Percentiles rank a stretch among this genome's conserved stretches.
These are phyloP conservation scores for Lasioglossum leucozonium DNA, from an alignment of 2,888 invertebrate species.

Conservation along the genomic window DNA sequence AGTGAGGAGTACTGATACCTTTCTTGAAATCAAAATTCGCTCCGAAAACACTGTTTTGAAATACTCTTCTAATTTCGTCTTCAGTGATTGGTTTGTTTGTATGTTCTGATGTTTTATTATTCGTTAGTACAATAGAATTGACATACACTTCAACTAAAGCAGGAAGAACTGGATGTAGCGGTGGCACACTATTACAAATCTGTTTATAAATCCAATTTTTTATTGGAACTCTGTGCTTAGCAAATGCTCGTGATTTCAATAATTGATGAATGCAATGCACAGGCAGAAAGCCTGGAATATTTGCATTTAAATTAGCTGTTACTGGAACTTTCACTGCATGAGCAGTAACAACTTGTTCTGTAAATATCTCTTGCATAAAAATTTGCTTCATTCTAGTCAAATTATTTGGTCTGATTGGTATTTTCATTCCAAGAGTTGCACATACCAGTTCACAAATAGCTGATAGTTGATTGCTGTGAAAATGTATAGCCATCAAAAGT, in stretches of 20 bases:
- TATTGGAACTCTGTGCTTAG: constrained; percentile 97
- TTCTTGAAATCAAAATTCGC: constrained; percentile 88
- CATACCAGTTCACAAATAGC: constrained; percentile 98
- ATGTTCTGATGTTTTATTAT: constrained; percentile 89
- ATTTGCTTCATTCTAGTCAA: constrained; percentile 95
- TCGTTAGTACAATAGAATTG: constrained; percentile 92
- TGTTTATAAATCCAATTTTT: constrained; percentile 98
- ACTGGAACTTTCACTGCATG: constrained; percentile 98
- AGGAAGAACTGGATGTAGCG: constrained; percentile 96
- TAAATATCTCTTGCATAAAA: constrained; percentile 98
- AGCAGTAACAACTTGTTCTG: constrained; percentile 97
- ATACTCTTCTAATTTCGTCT: constrained; percentile 94
- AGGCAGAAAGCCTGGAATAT: constrained; percentile 95
- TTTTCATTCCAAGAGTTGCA: constrained; percentile 97
- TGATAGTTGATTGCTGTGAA: constrained; percentile 96
- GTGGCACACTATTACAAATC: constrained; percentile 94
- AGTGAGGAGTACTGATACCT: constrained; percentile 85
- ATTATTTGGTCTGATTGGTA: constrained; percentile 94
- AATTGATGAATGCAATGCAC: constrained; percentile 98
- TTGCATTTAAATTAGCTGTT: constrained; percentile 94
- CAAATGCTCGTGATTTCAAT: constrained; percentile 96
- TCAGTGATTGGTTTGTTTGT: constrained; percentile 97
- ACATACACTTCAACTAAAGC: constrained; percentile 97
- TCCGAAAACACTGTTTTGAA: constrained; percentile 91
- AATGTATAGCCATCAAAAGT: constrained; percentile 97